Conservation (phyloP, 2,888 invertebrate genomes). For the Aphodius granarius region DNA sequence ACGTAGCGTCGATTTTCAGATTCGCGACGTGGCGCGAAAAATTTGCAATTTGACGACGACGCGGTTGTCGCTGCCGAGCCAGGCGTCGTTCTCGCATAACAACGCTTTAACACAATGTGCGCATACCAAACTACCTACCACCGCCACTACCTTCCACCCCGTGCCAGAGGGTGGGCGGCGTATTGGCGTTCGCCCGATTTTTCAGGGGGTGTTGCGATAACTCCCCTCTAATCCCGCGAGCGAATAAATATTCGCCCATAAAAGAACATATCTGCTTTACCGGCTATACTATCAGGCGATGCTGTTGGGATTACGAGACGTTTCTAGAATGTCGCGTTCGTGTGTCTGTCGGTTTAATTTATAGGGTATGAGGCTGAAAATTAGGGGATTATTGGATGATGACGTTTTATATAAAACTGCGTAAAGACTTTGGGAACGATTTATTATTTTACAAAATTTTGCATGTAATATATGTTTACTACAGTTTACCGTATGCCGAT, state of each 20-base stretch:
- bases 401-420: no score
- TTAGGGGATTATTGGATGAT: no score
- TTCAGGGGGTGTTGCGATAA: background rate
- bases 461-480: no score
- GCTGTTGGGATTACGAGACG: background rate
- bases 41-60: background rate
- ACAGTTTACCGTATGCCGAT: no score
- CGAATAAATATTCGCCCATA: conserved; percentile 49
- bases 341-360: background rate
- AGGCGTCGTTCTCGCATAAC: background rate
- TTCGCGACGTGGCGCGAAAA: background rate
- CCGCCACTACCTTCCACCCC: background rate
- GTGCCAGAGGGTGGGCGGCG: background rate
- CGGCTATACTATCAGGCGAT: background rate
- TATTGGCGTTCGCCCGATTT: background rate
- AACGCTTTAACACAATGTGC: background rate
- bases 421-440: no score
- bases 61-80: background rate
- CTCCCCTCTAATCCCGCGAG: conserved; percentile 43
- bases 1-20: background rate
- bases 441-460: no score
- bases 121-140: background rate
- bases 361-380: background rate
- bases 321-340: background rate
- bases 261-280: conserved; percentile 47